Percentiles rank a stretch among this genome's conserved stretches.
Evolutionary conservation across 2,113 vertebrate genomes (phyloP).

Genomic region (Tautogolabrus adspersus): DNA sequence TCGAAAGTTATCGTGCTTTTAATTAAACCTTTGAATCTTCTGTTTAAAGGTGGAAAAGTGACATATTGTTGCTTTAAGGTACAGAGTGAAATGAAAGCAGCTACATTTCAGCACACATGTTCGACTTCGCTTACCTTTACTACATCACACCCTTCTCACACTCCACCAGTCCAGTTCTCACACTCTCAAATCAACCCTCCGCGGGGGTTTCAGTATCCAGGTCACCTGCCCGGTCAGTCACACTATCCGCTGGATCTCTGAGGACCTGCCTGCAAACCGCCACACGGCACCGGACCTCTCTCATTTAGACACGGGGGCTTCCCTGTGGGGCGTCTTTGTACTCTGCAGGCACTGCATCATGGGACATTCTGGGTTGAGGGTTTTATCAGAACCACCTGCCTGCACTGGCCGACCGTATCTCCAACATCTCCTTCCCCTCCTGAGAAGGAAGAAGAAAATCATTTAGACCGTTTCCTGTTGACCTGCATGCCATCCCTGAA

Average conservation of each 20-base stretch:
- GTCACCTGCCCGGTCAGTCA: slow-evolving; percentile 67
- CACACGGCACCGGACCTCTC: slow-evolving; percentile 72
- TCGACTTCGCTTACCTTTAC: background rate
- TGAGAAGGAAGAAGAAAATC: slow-evolving; percentile 62
- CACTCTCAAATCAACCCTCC: slow-evolving; percentile 47
- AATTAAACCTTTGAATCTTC: too few relatives aligned
- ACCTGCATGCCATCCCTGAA: slow-evolving; percentile 46
- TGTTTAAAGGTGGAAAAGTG: too few relatives aligned
- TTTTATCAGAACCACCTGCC: slow-evolving; percentile 84
- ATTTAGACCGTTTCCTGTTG: slow-evolving; percentile 64
- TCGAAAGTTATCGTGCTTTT: too few relatives aligned
- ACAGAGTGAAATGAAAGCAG: background rate
- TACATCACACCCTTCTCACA: slow-evolving; percentile 6
- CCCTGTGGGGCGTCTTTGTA: slow-evolving; percentile 74
- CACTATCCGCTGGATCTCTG: slow-evolving; percentile 68
- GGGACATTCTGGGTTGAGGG: slow-evolving; percentile 59
- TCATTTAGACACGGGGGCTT: slow-evolving; percentile 76
- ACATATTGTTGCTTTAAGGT: too few relatives aligned
- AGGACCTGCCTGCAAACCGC: slow-evolving; percentile 43
- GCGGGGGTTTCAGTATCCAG: slow-evolving; percentile 51
- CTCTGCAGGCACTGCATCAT: slow-evolving; percentile 73
- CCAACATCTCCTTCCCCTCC: slow-evolving; percentile 68
- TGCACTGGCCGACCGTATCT: slow-evolving; percentile 62
- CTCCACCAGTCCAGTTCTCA: slow-evolving; percentile 31
- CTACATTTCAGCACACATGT: background rate